Percentiles rank a stretch among this genome's conserved stretches.
phyloP scores from a whole-genome alignment of 2,113 vertebrate genomes.

The Gnathonemus longibarbis region DNA sequence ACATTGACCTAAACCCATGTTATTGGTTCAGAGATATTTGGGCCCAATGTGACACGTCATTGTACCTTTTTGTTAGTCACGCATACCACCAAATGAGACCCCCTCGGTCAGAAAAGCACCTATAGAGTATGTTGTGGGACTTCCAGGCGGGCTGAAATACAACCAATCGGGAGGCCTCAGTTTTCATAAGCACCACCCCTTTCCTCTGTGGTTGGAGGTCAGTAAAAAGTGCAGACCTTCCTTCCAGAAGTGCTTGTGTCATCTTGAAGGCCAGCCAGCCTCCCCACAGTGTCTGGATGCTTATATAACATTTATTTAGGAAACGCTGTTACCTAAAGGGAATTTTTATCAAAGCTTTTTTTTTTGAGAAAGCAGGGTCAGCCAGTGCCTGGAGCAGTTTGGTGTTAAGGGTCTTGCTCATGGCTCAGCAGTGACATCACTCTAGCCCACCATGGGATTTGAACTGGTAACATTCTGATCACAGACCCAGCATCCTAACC shows the following conservation, averaged over 20 bases:
- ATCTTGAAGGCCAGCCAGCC: background rate
- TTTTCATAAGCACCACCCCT: background rate
- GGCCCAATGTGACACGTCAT: background rate
- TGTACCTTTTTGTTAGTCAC: background rate
- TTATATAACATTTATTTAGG: background rate
- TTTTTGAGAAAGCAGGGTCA: background rate
- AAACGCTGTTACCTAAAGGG: background rate
- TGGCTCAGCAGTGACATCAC: background rate
- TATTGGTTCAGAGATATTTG: background rate
- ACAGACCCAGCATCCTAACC: too few relatives aligned
- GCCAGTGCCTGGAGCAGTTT: background rate
- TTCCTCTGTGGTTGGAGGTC: background rate
- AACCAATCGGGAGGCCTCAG: background rate
- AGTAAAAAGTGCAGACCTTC: background rate
- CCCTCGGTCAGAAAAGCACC: background rate
- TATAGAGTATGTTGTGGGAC: background rate
- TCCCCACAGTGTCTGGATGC: background rate
- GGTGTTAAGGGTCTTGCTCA: background rate
- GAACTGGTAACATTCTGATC: too few relatives aligned
- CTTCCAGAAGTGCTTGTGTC: background rate
- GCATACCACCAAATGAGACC: background rate
- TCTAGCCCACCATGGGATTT: background rate
- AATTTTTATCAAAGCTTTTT: background rate
- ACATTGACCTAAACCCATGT: background rate
- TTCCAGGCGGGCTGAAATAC: background rate